phyloP scores from a whole-genome alignment of 2,113 vertebrate species.

The Fulmarus glacialis region DNA sequence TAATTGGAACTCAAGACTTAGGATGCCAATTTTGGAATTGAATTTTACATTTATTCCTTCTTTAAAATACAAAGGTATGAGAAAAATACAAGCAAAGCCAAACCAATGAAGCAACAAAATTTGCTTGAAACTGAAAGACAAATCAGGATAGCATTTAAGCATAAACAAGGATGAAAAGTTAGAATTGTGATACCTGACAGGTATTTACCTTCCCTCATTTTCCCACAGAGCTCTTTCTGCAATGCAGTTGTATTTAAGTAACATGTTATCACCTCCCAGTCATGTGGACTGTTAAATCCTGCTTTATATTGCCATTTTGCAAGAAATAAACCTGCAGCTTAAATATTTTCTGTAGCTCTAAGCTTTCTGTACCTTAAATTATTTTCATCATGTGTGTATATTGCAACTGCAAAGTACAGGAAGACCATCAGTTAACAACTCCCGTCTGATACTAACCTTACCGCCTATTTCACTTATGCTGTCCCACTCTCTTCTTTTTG shows the following conservation, averaged over 20 bases:
- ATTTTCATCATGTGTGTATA: rapidly evolving
- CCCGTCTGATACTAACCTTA: not conserved
- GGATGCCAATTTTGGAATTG: not conserved
- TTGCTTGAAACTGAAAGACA: not conserved
- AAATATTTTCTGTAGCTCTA: not conserved
- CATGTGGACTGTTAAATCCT: not conserved
- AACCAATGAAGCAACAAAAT: not conserved
- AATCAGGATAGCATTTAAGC: not conserved
- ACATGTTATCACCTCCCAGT: not conserved
- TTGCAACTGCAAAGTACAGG: not conserved
- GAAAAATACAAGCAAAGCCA: not conserved
- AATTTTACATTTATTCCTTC: not conserved
- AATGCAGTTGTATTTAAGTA: not conserved
- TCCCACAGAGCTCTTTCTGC: not conserved
- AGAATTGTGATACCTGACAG: not conserved
- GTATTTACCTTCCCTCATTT: not conserved
- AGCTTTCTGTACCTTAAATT: not conserved
- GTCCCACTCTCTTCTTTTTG: not conserved
- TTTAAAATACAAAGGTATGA: not conserved
- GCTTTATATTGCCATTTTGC: not conserved
- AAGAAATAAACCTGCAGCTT: not conserved
- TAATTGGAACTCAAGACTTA: not conserved
- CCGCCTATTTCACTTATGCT: not conserved
- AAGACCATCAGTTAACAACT: not conserved
- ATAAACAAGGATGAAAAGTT: not conserved